phyloP scores from a whole-genome alignment of 2,888 invertebrate species.

The Agrotis puta region DNA sequence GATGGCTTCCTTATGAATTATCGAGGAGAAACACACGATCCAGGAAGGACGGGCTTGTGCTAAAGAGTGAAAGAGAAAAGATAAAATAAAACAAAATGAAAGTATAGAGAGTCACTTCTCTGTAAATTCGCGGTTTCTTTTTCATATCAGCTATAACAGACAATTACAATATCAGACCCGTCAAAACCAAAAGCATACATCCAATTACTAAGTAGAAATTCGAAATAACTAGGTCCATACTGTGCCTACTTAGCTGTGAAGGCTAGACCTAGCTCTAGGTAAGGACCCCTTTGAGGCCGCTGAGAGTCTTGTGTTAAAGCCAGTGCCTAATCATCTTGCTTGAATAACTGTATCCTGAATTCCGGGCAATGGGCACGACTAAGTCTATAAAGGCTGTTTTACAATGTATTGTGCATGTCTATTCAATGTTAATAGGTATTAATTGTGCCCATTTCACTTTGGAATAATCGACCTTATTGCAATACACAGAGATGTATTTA shows the following conservation, averaged over 20 bases:
- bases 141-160: too few species aligned
- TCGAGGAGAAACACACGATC: too few species aligned
- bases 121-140: too few species aligned
- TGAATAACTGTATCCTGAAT: constrained; percentile 37
- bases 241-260: background rate
- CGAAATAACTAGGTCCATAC: background rate
- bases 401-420: background rate
- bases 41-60: too few species aligned
- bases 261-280: constrained; percentile 1
- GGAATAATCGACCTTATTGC: background rate
- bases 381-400: background rate
- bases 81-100: too few species aligned
- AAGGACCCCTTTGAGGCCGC: constrained; percentile 36
- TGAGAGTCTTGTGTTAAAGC: constrained; percentile 38
- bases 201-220: background rate
- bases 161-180: background rate
- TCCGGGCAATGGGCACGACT: background rate
- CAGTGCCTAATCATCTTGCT: constrained; percentile 35
- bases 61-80: too few species aligned
- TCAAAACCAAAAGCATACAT: background rate
- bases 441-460: background rate
- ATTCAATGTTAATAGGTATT: background rate
- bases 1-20: too few species aligned
- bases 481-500: background rate
- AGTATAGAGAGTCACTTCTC: too few species aligned